Evolutionary conservation across 2,797 vertebrate genomes (phyloP).

Genomic region (Malacoctenus gilli): DNA sequence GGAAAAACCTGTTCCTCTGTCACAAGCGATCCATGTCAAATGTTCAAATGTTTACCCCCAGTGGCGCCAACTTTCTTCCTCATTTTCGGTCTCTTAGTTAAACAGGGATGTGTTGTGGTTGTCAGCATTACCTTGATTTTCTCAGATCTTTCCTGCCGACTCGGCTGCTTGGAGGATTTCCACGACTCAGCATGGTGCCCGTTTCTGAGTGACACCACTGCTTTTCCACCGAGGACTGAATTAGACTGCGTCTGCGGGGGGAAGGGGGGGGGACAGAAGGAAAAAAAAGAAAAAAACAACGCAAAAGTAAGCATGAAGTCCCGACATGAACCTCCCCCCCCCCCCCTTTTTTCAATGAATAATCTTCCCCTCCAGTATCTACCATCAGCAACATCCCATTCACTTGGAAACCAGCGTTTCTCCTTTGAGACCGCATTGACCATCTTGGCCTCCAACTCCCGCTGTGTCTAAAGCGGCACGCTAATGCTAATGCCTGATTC

Average conservation of each 20-base stretch:
- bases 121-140: conserved; percentile 81
- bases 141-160: conserved; percentile 63
- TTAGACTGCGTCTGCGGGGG: conserved; percentile 47
- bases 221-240: conserved; percentile 60
- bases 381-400: background rate
- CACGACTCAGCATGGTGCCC: conserved; percentile 71
- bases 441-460: background rate
- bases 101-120: conserved; percentile 25
- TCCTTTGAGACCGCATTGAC: background rate
- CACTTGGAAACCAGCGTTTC: background rate
- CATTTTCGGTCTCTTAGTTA: conserved; percentile 14
- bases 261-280: conserved; percentile 1
- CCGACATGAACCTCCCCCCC: no score
- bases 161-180: conserved; percentile 72
- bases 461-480: conserved; percentile 19
- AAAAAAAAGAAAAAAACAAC: no score
- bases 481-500: conserved; percentile 12
- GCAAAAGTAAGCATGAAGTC: no score
- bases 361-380: background rate
- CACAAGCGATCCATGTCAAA: conserved; percentile 20
- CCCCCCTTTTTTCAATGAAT: no score
- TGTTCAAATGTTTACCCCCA: conserved; percentile 18
- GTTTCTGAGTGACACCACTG: conserved; percentile 60
- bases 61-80: background rate
- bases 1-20: background rate